A percentile compares a stretch with the other conserved stretches of the same genome.
Evolutionary conservation across 2,113 vertebrate species (phyloP).

Genomic region (Ginglymostoma cirratum): DNA sequence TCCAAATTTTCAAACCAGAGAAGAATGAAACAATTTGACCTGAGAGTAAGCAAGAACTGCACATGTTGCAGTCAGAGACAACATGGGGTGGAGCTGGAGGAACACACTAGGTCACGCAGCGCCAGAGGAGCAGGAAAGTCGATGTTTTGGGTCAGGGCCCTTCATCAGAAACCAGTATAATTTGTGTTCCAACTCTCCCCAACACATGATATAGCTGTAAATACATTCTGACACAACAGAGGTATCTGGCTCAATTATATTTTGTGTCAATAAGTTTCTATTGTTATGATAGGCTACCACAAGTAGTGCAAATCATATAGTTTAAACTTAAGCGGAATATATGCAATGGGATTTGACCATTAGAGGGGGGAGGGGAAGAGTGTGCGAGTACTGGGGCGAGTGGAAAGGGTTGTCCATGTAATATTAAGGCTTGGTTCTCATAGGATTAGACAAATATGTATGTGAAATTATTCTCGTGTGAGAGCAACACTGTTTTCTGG

Average conservation of each 20-base stretch:
- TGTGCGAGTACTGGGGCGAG: not conserved
- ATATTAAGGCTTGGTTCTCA: not conserved
- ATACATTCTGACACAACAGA: not conserved
- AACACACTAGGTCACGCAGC: too few relatives aligned
- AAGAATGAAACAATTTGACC: not conserved
- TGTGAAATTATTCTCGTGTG: not conserved
- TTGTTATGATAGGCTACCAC: not conserved
- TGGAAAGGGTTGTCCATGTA: not conserved
- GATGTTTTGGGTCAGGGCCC: too few relatives aligned
- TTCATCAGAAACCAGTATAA: not conserved
- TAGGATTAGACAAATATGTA: not conserved
- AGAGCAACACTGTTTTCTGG: not conserved
- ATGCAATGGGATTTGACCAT: not conserved
- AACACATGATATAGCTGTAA: not conserved
- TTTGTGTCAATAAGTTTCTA: not conserved
- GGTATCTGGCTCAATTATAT: not conserved
- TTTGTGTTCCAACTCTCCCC: not conserved
- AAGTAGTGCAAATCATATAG: not conserved
- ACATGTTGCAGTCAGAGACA: too few relatives aligned
- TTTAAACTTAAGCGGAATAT: not conserved
- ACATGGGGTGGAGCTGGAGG: too few relatives aligned
- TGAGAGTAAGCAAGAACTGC: not conserved
- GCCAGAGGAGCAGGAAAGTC: too few relatives aligned
- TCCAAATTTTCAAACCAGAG: not conserved
- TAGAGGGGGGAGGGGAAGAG: too few relatives aligned